A percentile compares a stretch with the other conserved stretches of the same genome.
Evolutionary conservation across 1,140 invertebrate genomes (phyloP).

Genomic region (Trichogramma pretiosum): DNA sequence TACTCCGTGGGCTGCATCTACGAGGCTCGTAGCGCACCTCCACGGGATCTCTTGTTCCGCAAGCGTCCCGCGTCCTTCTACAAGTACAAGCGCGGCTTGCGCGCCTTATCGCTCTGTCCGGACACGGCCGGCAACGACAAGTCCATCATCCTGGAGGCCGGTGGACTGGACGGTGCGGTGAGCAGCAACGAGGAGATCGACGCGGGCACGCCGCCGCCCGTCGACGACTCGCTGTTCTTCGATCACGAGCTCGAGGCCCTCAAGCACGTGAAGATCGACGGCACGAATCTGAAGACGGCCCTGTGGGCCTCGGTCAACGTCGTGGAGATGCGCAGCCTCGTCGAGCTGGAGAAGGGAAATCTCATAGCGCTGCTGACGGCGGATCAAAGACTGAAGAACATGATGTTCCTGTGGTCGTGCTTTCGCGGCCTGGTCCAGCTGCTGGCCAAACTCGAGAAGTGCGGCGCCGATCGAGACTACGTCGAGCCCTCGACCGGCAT

Average conservation of each 20-base stretch:
- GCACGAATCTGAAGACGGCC: slow-evolving; percentile 37
- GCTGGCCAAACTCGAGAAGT: slow-evolving; percentile 30
- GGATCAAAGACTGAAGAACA: slow-evolving; percentile 27
- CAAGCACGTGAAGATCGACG: slow-evolving; percentile 36
- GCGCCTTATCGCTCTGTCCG: too few relatives aligned
- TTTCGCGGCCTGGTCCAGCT: slow-evolving; percentile 33
- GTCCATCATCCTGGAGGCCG: slow-evolving; percentile 19
- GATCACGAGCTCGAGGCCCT: slow-evolving; percentile 33
- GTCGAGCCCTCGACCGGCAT: slow-evolving; percentile 35
- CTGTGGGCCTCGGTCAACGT: slow-evolving; percentile 39
- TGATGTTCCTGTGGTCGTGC: slow-evolving; percentile 37
- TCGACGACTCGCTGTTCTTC: slow-evolving; percentile 39
- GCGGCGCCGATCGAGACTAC: slow-evolving; percentile 29
- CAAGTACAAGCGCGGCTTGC: slow-evolving; percentile 21
- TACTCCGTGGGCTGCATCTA: slow-evolving; percentile 32
- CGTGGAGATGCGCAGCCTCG: slow-evolving; percentile 35
- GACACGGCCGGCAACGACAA: too few relatives aligned
- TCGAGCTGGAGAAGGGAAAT: slow-evolving; percentile 39
- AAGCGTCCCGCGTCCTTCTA: slow-evolving; percentile 25
- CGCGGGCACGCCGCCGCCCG: slow-evolving; percentile 35
- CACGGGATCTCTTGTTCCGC: slow-evolving; percentile 19
- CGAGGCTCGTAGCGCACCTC: slow-evolving; percentile 16
- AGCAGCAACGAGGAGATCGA: slow-evolving; percentile 34
- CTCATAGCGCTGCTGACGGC: slow-evolving; percentile 17
- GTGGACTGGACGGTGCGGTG: slow-evolving; percentile 12